A percentile compares a stretch with the other conserved stretches of the same genome.
These are phyloP conservation scores for Platyrinchus mystaceus DNA, from an alignment of 2,797 vertebrate genomes.

Conservation along the genomic window DNA sequence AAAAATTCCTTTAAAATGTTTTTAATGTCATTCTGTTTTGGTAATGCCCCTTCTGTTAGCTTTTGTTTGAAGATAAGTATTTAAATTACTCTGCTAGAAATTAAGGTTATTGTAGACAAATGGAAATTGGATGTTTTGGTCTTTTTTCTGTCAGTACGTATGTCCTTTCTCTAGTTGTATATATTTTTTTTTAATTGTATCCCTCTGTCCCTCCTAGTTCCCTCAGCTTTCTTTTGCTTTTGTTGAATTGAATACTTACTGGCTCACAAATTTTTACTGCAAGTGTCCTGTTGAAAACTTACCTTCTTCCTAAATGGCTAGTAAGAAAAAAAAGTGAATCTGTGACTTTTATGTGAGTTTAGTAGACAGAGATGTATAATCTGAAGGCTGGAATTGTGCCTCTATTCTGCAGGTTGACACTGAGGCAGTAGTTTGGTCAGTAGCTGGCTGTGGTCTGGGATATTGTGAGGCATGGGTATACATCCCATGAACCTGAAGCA, in stretches of 20 bases:
- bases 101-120: background rate
- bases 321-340: background rate
- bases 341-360: background rate
- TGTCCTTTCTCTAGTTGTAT: background rate
- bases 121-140: background rate
- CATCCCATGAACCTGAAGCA: background rate
- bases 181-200: too few relatives aligned
- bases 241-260: background rate
- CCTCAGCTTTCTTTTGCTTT: rapidly evolving
- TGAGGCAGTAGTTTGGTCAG: background rate
- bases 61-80: background rate
- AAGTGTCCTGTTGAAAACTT: background rate
- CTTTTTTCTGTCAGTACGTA: background rate
- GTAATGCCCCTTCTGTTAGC: background rate
- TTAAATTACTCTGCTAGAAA: background rate
- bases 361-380: background rate
- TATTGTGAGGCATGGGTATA: background rate
- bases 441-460: background rate
- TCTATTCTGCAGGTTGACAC: background rate
- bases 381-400: background rate
- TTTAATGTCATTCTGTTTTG: background rate
- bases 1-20: background rate
- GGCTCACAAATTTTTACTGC: background rate
- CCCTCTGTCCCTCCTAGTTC: rapidly evolving
- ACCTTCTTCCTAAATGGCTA: background rate